Evolutionary conservation across 2,113 vertebrate genomes (phyloP), one percentile per base, ranked within the genome.

Genomic region (Noturus placidus): DNA sequence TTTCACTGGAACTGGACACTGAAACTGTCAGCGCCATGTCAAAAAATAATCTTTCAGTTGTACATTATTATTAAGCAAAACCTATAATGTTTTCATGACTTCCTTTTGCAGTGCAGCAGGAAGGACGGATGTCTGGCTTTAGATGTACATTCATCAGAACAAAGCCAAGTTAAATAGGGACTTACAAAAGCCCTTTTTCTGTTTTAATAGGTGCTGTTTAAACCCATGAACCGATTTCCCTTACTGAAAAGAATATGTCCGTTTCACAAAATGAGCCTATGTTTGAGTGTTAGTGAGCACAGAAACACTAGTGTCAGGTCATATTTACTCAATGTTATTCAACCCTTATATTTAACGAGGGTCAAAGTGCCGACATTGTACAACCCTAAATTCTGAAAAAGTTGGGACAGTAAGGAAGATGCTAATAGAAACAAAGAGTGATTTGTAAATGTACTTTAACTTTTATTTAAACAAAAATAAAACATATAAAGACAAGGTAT

Each of bases 11-110:
- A 46, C 54, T n/a, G 79, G 90, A 50, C 30, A 19, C 69, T 90
- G 89, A 90, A 85, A 72, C 84, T 83, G 87, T 92, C 87, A 88
- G 87, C 78, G 50, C 42, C 86, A 54, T 63, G 67, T 87, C 87
- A 91, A n/a, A 86, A 91, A 46, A 50, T 89, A 83, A 63, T 56
- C 90, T 89, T 91, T 46, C 67, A 74, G 77, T 2, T 85, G 77
- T 88, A 80, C 86, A 70, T 91, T 82, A 84, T 81, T 81, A 91
- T 92, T 80, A 91, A 88, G 63, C 50, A 38, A 89, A 91, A 91
- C 88, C 91, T 78, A 74, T 86, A 91, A 93, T 89, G 87, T 91
- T 91, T 93, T 93, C 82, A 92, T 87, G 87, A 94, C 65, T 84
- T 86, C 14, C 61, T 84, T 65, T 84, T 87, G 90, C 89, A 67